Evolutionary conservation across 1,140 invertebrate species (phyloP).

Genomic region (Drosophila insularis): DNA sequence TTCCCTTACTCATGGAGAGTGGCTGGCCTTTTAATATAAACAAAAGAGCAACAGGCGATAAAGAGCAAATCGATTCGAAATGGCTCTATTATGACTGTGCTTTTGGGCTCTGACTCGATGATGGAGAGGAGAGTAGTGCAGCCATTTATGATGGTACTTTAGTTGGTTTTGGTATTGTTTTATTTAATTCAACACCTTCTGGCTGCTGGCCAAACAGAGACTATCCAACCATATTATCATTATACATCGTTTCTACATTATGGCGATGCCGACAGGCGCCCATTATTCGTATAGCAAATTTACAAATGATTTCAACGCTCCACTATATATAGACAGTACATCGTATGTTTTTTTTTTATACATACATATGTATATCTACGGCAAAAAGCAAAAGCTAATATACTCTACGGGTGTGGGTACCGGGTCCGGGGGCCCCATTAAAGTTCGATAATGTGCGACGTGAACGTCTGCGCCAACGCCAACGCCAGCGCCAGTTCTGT

Average conservation of each 20-base stretch:
- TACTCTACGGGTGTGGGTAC: constrained; percentile 36
- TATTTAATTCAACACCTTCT: constrained; percentile 10
- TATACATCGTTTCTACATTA: constrained; percentile 24
- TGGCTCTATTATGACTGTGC: not conserved
- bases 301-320: constrained; percentile 35
- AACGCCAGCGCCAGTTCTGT: constrained; percentile 13
- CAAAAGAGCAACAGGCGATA: constrained; percentile 36
- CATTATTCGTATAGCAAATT: constrained; percentile 20
- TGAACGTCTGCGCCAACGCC: constrained; percentile 25
- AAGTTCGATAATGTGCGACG: constrained; percentile 74
- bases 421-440: constrained; percentile 53
- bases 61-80: constrained; percentile 12
- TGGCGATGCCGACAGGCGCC: constrained; percentile 14
- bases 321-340: constrained; percentile 27
- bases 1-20: not conserved
- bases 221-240: constrained; percentile 12
- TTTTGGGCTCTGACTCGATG: not conserved
- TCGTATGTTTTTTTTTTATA: constrained; percentile 16
- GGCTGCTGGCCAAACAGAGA: constrained; percentile 36
- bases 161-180: not conserved
- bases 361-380: constrained; percentile 19
- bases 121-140: not conserved
- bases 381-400: constrained; percentile 73
- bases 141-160: not conserved
- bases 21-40: constrained; percentile 3